Percentiles rank a stretch among this genome's conserved stretches.
phyloP scores from a whole-genome alignment of 1,140 invertebrate genomes.

The Drosophila repletoides region DNA sequence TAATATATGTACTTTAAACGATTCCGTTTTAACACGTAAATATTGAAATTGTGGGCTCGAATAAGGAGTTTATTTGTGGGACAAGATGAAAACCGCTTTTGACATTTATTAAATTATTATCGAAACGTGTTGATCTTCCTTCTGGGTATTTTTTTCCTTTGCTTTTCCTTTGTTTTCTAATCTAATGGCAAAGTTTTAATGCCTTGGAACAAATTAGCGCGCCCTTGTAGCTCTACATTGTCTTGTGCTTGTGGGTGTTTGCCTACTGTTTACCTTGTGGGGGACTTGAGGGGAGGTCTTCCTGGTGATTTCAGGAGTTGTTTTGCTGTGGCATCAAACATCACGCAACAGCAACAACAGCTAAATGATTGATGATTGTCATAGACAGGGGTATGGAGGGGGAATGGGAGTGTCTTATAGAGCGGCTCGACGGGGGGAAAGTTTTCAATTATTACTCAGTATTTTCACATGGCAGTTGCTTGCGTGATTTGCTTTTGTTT shows the following conservation, averaged over 20 bases:
- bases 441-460: slow-evolving; percentile 74
- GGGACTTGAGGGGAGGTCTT: no score
- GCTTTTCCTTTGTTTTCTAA: background rate
- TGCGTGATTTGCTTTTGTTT: slow-evolving; percentile 67
- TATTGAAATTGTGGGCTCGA: no score
- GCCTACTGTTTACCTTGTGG: background rate
- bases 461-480: slow-evolving; percentile 50
- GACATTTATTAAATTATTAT: no score
- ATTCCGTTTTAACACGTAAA: no score
- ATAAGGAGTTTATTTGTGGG: no score
- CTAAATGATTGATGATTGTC: slow-evolving; percentile 74
- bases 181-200: background rate
- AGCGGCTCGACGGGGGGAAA: slow-evolving; percentile 15
- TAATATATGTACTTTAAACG: no score
- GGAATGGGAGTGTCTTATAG: slow-evolving; percentile 1
- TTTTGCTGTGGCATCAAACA: slow-evolving; percentile 6
- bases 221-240: slow-evolving; percentile 3
- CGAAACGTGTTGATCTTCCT: no score
- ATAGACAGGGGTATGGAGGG: slow-evolving; percentile 15
- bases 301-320: no score
- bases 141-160: no score
- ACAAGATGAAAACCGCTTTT: no score
- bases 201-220: slow-evolving; percentile 23
- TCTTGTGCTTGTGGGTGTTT: background rate
- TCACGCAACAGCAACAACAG: slow-evolving; percentile 43